Percentiles rank a stretch among this genome's conserved stretches.
These are phyloP conservation scores for Rhagoletis zephyria DNA, from an alignment of 1,140 invertebrate species.

Conservation along the genomic window DNA sequence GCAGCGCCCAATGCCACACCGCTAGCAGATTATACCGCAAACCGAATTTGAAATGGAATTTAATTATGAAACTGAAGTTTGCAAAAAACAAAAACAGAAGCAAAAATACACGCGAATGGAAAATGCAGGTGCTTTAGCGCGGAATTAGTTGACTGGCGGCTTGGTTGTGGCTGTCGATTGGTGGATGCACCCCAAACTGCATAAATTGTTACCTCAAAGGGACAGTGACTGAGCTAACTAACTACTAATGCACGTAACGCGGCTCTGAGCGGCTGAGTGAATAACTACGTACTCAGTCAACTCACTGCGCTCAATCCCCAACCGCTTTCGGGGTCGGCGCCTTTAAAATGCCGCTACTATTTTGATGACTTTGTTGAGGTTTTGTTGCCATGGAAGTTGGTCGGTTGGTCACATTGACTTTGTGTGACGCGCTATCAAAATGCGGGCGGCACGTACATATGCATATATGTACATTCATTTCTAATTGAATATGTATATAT, in stretches of 20 bases:
- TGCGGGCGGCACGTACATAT: not conserved
- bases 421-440: not conserved
- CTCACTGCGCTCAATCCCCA: not conserved
- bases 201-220: not conserved
- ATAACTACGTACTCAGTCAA: not conserved
- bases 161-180: not conserved
- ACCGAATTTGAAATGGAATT: slow-evolving; percentile 43
- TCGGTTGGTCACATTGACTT: slow-evolving; percentile 29
- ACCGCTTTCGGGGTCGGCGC: not conserved
- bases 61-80: slow-evolving; percentile 38
- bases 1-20: not conserved
- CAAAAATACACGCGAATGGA: not conserved
- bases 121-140: slow-evolving; percentile 11
- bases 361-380: not conserved
- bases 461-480: not conserved
- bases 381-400: not conserved
- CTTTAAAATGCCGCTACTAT: not conserved
- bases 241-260: not conserved
- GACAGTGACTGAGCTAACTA: not conserved
- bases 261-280: not conserved
- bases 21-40: not conserved
- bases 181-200: not conserved
- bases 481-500: not conserved
- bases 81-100: not conserved
- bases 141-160: slow-evolving; percentile 6